A percentile compares a stretch with the other conserved stretches of the same genome.
phyloP scores from a whole-genome alignment of 1,140 invertebrate species.

The Cydia splendana region DNA sequence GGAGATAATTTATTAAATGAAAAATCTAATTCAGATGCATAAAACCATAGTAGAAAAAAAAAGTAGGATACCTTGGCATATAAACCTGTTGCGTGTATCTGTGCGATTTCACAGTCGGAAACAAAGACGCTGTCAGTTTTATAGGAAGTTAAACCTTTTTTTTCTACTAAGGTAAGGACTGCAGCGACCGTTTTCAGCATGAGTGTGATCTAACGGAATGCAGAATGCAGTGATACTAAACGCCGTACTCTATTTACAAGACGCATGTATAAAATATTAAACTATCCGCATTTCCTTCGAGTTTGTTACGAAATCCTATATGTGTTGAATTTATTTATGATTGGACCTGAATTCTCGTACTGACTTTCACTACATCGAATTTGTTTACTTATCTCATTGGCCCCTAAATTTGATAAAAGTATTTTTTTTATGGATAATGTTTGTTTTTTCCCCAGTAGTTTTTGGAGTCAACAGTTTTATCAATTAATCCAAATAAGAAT shows the following conservation, averaged over 20 bases:
- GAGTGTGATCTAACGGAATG: conserved; percentile 29
- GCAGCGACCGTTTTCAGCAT: conserved; percentile 22
- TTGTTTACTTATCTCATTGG: background rate
- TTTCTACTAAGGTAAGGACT: background rate
- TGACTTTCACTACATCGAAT: conserved; percentile 16
- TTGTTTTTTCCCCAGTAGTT: no score
- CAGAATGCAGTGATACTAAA: conserved; percentile 31
- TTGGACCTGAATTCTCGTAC: conserved; percentile 4
- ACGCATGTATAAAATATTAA: conserved; percentile 10
- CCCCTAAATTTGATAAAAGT: background rate
- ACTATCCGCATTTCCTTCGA: background rate
- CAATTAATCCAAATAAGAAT: no score
- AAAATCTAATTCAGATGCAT: background rate
- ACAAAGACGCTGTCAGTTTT: background rate
- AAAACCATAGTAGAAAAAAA: background rate
- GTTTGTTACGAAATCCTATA: conserved; percentile 6
- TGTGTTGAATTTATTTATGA: conserved; percentile 13
- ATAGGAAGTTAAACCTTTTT: background rate
- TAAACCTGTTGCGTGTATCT: no score
- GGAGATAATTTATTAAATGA: background rate
- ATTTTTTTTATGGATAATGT: no score
- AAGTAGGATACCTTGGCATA: background rate
- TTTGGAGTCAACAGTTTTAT: no score
- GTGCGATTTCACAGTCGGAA: background rate
- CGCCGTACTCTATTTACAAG: conserved; percentile 14